A percentile compares a stretch with the other conserved stretches of the same genome.
phyloP scores from a whole-genome alignment of 1,140 invertebrate genomes.

The Gerris buenoi region DNA sequence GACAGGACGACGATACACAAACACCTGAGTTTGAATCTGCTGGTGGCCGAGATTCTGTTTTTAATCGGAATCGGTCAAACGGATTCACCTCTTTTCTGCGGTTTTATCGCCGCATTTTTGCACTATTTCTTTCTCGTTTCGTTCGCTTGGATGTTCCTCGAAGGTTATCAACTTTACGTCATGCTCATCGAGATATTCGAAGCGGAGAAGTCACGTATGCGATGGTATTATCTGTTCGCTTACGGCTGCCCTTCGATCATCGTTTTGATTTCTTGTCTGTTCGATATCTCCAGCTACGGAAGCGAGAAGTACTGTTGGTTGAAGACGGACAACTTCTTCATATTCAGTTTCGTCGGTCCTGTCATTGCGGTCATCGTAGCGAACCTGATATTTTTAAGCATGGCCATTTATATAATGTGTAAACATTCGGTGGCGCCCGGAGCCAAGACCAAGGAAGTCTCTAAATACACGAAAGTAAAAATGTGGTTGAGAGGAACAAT shows the following conservation, averaged over 20 bases:
- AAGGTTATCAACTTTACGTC: neutral
- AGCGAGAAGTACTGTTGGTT: neutral
- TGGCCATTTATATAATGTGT: conserved; percentile 4
- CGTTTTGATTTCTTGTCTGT: neutral
- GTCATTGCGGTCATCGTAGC: neutral
- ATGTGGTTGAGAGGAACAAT: conserved; percentile 75
- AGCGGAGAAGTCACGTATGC: neutral
- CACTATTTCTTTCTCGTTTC: neutral
- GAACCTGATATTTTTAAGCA: neutral
- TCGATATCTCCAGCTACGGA: neutral
- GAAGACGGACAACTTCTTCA: neutral
- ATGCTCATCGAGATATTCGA: conserved; percentile 1
- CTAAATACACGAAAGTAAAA: conserved; percentile 46
- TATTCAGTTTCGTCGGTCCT: neutral
- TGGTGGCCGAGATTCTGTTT: neutral
- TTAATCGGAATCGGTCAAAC: neutral
- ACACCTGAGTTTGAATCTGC: neutral
- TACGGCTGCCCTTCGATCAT: neutral
- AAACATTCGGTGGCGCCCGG: conserved; percentile 40
- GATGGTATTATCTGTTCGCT: neutral
- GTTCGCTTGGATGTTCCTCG: neutral
- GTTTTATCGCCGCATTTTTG: neutral
- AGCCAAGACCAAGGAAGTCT: conserved; percentile 43
- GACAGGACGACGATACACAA: neutral
- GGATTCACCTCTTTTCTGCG: neutral